phyloP scores from a whole-genome alignment of 2,888 invertebrate genomes.

The Argynnis bischoffii region DNA sequence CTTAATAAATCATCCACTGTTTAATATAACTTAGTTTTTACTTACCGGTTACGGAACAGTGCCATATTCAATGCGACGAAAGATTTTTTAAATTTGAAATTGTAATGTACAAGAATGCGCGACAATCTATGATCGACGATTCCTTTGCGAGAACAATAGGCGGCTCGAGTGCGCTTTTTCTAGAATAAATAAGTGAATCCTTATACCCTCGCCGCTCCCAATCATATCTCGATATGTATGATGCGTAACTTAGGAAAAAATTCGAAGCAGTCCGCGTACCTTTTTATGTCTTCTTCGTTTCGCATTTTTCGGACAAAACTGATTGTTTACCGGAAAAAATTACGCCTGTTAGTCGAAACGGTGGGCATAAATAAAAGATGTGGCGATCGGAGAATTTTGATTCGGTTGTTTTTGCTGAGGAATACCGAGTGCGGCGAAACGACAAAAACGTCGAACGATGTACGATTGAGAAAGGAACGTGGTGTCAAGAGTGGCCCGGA shows the following conservation, averaged over 20 bases:
- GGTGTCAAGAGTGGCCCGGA: conserved; percentile 61
- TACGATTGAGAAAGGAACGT: conserved; percentile 69
- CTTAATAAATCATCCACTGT: conserved; percentile 17
- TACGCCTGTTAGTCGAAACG: conserved; percentile 79
- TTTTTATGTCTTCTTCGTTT: conserved; percentile 77
- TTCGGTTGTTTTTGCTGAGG: conserved; percentile 70
- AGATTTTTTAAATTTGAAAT: conserved; percentile 35
- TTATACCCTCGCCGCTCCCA: conserved; percentile 47
- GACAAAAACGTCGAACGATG: conserved; percentile 62
- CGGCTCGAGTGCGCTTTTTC: conserved; percentile 47
- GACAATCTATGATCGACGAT: conserved; percentile 39
- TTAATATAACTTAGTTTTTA: conserved; percentile 24
- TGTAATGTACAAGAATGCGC: conserved; percentile 36
- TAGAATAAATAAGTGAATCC: conserved; percentile 43
- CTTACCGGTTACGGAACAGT: conserved; percentile 24
- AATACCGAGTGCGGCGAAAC: conserved; percentile 65
- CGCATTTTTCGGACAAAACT: conserved; percentile 81
- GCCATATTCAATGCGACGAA: conserved; percentile 27
- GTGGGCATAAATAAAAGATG: conserved; percentile 79
- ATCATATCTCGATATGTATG: conserved; percentile 75
- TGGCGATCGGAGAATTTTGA: conserved; percentile 73
- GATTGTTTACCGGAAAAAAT: conserved; percentile 83
- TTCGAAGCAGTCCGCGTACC: conserved; percentile 58
- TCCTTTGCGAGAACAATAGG: conserved; percentile 44
- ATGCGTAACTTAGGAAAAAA: conserved; percentile 58